Percentiles rank a stretch among this genome's conserved stretches.
Evolutionary conservation across 2,797 vertebrate genomes (phyloP).

Genomic region (Scomberomorus guttatus): DNA sequence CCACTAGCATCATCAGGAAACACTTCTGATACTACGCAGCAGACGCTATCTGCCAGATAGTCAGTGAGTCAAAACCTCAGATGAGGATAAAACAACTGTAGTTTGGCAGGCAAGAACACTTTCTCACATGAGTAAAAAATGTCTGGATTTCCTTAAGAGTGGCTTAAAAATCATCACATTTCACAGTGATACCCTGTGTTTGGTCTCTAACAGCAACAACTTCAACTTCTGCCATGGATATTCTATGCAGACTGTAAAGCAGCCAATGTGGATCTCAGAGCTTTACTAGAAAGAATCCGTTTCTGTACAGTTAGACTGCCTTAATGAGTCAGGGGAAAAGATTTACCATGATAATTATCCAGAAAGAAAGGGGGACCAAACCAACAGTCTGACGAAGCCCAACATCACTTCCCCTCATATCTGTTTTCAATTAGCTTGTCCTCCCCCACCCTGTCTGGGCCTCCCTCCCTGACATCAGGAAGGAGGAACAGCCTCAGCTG

Average conservation of each 20-base stretch:
- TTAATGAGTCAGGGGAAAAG: slow-evolving; percentile 52
- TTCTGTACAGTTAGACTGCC: not conserved
- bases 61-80: slow-evolving; percentile 51
- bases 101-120: not conserved
- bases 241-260: not conserved
- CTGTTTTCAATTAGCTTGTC: slow-evolving; percentile 78
- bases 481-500: slow-evolving; percentile 33
- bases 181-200: not conserved
- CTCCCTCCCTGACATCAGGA: slow-evolving; percentile 59
- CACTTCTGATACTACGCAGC: not conserved
- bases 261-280: not conserved
- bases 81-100: not conserved
- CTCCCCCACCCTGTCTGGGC: slow-evolving; percentile 77
- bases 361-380: slow-evolving; percentile 5
- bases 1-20: not conserved
- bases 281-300: slow-evolving; percentile 3
- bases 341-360: slow-evolving; percentile 2
- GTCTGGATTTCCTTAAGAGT: slow-evolving; percentile 38
- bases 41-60: not conserved
- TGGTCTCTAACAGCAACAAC: slow-evolving; percentile 7
- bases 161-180: slow-evolving; percentile 36
- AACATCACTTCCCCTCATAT: slow-evolving; percentile 69
- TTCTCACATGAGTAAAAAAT: slow-evolving; percentile 58
- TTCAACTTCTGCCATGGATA: not conserved
- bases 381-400: slow-evolving; percentile 61